A percentile compares a stretch with the other conserved stretches of the same genome.
phyloP scores from a whole-genome alignment of 2,113 vertebrate genomes.

The Psephotus haematonotus region DNA sequence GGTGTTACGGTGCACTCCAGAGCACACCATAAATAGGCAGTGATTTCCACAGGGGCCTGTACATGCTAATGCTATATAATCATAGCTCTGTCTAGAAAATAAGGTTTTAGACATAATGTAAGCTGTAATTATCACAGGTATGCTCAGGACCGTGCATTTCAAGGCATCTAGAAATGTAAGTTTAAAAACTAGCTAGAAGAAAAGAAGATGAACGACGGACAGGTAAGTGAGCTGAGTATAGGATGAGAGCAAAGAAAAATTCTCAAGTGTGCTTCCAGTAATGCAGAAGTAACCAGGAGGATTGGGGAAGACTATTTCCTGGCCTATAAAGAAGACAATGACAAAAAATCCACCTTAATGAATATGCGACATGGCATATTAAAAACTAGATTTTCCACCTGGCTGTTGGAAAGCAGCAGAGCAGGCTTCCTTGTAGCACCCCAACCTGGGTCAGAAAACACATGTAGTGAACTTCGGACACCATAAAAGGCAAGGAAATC shows the following conservation, averaged over 20 bases:
- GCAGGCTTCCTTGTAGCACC: background rate
- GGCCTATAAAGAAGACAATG: background rate
- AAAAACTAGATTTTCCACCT: background rate
- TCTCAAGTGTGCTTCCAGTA: background rate
- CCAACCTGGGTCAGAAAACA: rapidly evolving
- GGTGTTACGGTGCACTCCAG: background rate
- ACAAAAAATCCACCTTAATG: background rate
- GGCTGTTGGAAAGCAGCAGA: background rate
- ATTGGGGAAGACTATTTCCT: background rate
- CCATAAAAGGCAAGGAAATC: background rate
- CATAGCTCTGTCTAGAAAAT: constrained; percentile 9
- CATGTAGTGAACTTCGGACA: rapidly evolving
- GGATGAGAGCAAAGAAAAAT: background rate
- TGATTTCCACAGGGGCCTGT: background rate
- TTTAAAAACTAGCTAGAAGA: background rate
- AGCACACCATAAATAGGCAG: background rate
- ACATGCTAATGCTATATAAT: background rate
- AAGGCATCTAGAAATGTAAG: background rate
- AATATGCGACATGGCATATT: background rate
- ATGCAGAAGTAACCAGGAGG: background rate
- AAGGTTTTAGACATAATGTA: background rate
- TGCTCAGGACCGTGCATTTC: background rate
- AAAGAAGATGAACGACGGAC: background rate
- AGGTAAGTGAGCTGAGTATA: background rate
- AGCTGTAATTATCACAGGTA: constrained; percentile 15